phyloP scores from a whole-genome alignment of 2,113 vertebrate species.

The Thermophis baileyi region DNA sequence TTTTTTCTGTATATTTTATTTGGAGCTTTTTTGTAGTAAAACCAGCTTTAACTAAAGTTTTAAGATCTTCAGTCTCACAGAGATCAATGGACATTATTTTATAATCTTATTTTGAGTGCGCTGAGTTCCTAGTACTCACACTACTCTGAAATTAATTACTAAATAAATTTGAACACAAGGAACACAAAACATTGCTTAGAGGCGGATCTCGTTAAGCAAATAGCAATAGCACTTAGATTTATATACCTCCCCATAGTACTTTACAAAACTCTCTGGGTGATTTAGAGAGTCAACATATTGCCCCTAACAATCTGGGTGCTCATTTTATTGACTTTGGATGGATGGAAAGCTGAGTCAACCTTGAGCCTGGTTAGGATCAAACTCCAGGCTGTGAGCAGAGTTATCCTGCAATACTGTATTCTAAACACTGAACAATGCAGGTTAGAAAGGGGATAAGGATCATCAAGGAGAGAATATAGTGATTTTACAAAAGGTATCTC shows the following conservation, averaged over 20 bases:
- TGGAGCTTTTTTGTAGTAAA: not conserved
- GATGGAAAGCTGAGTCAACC: not conserved
- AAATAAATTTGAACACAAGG: not conserved
- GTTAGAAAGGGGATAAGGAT: slow-evolving; percentile 8
- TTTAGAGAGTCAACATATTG: not conserved
- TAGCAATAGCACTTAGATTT: not conserved
- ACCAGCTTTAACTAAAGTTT: not conserved
- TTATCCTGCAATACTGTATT: not conserved
- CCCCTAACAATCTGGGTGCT: not conserved
- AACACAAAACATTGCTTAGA: slow-evolving; percentile 3
- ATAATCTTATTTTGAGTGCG: not conserved
- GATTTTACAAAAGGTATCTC: slow-evolving; percentile 1
- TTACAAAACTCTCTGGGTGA: not conserved
- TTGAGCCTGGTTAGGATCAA: not conserved
- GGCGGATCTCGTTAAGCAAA: not conserved
- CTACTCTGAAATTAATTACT: not conserved
- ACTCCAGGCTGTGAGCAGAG: not conserved
- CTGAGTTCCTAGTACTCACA: not conserved
- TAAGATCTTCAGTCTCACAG: not conserved
- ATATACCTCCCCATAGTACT: not conserved
- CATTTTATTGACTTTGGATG: not conserved
- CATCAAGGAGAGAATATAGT: slow-evolving; percentile 3
- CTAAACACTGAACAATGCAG: not conserved
- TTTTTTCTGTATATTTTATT: not conserved
- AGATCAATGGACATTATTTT: not conserved